Evolutionary conservation across 2,113 vertebrate species (phyloP), one percentile per base, ranked within the genome.

Genomic region (Crotophaga sulcirostris): DNA sequence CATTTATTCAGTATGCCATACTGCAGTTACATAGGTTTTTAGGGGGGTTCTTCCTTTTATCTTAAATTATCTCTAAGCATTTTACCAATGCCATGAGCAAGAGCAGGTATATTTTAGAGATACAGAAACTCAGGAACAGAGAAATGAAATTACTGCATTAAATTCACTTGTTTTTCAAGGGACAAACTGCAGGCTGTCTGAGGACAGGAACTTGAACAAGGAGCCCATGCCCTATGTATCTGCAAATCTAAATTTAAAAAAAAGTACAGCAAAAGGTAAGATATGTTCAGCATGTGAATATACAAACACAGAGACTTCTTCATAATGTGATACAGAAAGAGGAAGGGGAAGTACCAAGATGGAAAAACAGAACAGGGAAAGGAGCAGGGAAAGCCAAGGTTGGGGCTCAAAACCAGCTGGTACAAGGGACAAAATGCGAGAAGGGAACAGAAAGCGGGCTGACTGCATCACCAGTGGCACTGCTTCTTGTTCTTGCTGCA

Each of bases 401-500:
- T 51, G 68, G 59, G 83, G n/a, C 72, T 84, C 63, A 59, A 20
- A 2, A 2, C 21, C 62, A 72, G 62, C 58, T 2, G 0, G 68
- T 33, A 52, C 16, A 10, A 11, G 52, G 40, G 29, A 52, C 59
- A 36, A 75, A 87, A 60, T 5, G 24, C 52, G 55, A 69, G n/a
- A 55, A 51, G 54, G 3, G 34, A 52, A 16, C 11, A 77, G 67
- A 83, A 54, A 88, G 47, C 21, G 55, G 59, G 70, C 63, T 58
- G 59, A 54, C 51, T 62, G 51, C 79, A 78, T 31, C 91, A 80
- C 2, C 76, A 29, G 45, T 24, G 90, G 56, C 82, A 58, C 78
- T 19, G 88, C 88, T 83, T 36, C 87, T 85, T 24, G 52, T 84
- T 89, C 95, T 84, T 93, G 93, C 96, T 95, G 95, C 60, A 85